Evolutionary conservation across 2,113 vertebrate species (phyloP).

Genomic region (Caloenas nicobarica): DNA sequence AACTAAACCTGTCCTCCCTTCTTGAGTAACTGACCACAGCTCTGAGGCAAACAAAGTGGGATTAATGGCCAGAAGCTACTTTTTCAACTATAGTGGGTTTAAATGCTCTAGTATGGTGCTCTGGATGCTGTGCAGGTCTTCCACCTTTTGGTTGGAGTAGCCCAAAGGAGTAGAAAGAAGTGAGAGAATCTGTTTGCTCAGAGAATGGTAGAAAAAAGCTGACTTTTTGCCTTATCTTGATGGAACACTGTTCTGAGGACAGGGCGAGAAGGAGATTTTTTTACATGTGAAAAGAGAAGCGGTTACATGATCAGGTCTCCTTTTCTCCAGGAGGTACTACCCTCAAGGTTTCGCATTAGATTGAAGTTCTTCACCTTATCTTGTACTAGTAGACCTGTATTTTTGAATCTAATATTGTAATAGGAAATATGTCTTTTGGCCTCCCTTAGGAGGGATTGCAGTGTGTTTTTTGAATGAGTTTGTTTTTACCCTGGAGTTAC

Average conservation of each 20-base stretch:
- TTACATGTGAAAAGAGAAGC: background rate
- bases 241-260: background rate
- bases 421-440: background rate
- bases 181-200: background rate
- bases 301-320: background rate
- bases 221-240: background rate
- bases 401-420: background rate
- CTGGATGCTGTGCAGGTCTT: background rate
- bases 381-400: background rate
- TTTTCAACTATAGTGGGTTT: background rate
- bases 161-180: background rate
- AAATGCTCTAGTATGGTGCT: background rate
- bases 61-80: background rate
- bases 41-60: background rate
- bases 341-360: background rate
- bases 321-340: background rate
- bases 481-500: background rate
- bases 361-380: background rate
- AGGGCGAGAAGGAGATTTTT: background rate
- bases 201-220: background rate
- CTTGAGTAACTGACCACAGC: rapidly evolving
- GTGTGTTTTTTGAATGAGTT: background rate
- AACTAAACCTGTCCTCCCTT: background rate
- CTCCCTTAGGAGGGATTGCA: background rate
- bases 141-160: background rate